These are phyloP conservation scores for Ditula angustiorana DNA, from an alignment of 2,888 invertebrate genomes.

Conservation along the genomic window DNA sequence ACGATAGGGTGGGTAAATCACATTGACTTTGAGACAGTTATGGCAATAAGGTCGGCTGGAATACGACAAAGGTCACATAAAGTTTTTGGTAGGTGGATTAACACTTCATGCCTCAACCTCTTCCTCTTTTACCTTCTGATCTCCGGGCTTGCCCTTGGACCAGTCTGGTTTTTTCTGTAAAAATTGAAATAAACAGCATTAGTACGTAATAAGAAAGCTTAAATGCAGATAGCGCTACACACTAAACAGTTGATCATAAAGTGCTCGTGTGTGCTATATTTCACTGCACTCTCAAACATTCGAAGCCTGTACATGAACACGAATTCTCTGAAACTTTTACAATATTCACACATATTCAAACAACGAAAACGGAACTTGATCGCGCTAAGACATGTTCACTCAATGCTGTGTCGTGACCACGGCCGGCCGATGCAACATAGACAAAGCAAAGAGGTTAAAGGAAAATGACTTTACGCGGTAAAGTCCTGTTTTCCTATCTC, in stretches of 20 bases:
- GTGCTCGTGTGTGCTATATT: slow-evolving; percentile 9
- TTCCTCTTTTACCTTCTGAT: slow-evolving; percentile 95
- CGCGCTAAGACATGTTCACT: neutral
- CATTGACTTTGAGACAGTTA: slow-evolving; percentile 65
- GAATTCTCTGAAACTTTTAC: neutral
- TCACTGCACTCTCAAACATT: slow-evolving; percentile 31
- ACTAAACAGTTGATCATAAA: slow-evolving; percentile 18
- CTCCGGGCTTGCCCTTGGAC: slow-evolving; percentile 96
- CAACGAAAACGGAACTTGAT: neutral
- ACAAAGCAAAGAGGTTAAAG: neutral
- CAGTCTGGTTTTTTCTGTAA: slow-evolving; percentile 97
- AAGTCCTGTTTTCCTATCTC: neutral
- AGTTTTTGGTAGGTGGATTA: slow-evolving; percentile 64
- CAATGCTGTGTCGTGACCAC: neutral
- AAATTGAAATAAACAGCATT: slow-evolving; percentile 58
- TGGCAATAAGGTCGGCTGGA: slow-evolving; percentile 66
- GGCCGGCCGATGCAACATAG: neutral
- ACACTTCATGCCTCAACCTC: slow-evolving; percentile 92
- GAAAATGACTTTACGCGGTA: neutral
- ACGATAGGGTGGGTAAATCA: slow-evolving; percentile 61
- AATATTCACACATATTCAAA: slow-evolving; percentile 22
- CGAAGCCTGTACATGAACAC: slow-evolving; percentile 40
- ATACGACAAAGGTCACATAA: slow-evolving; percentile 68
- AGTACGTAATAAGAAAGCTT: slow-evolving; percentile 21
- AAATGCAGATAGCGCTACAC: slow-evolving; percentile 49